Evolutionary conservation across 2,888 invertebrate genomes (phyloP).

Genomic region (Iphiclides podalirius): DNA sequence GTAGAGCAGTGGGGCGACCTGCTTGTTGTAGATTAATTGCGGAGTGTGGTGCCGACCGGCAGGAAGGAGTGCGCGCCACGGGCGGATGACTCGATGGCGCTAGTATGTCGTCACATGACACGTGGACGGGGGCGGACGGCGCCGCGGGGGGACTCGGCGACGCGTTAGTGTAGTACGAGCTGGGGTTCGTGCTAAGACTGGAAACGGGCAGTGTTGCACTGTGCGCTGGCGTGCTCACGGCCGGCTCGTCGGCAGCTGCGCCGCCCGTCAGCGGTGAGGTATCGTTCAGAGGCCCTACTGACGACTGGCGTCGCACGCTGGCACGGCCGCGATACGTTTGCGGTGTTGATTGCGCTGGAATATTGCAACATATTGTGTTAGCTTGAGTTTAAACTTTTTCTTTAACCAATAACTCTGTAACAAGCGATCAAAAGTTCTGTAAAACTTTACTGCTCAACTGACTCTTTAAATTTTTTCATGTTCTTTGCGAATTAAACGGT

Average conservation of each 20-base stretch:
- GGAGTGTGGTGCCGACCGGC: slow-evolving; percentile 72
- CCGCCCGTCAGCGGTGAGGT: slow-evolving; percentile 67
- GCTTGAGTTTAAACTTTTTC: too few relatives aligned
- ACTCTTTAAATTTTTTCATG: too few relatives aligned
- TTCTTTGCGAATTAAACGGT: background rate
- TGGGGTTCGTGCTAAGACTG: slow-evolving; percentile 72
- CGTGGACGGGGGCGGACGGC: slow-evolving; percentile 62
- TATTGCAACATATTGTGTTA: too few relatives aligned
- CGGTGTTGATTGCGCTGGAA: slow-evolving; percentile 83
- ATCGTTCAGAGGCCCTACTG: slow-evolving; percentile 81
- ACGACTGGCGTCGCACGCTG: slow-evolving; percentile 82
- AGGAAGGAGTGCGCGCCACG: slow-evolving; percentile 58
- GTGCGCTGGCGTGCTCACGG: slow-evolving; percentile 70
- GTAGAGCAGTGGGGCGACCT: slow-evolving; percentile 62
- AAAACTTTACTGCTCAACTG: too few relatives aligned
- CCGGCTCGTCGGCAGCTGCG: slow-evolving; percentile 55
- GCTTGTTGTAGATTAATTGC: slow-evolving; percentile 69
- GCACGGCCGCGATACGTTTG: slow-evolving; percentile 80
- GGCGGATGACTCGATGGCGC: slow-evolving; percentile 52
- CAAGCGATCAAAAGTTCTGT: too few relatives aligned
- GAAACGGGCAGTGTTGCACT: slow-evolving; percentile 77
- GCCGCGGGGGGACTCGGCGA: slow-evolving; percentile 79
- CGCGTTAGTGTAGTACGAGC: slow-evolving; percentile 82
- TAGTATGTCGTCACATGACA: slow-evolving; percentile 72
- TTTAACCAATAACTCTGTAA: too few relatives aligned